These are phyloP conservation scores for Callipepla californica DNA, from an alignment of 2,113 vertebrate species.

Conservation along the genomic window DNA sequence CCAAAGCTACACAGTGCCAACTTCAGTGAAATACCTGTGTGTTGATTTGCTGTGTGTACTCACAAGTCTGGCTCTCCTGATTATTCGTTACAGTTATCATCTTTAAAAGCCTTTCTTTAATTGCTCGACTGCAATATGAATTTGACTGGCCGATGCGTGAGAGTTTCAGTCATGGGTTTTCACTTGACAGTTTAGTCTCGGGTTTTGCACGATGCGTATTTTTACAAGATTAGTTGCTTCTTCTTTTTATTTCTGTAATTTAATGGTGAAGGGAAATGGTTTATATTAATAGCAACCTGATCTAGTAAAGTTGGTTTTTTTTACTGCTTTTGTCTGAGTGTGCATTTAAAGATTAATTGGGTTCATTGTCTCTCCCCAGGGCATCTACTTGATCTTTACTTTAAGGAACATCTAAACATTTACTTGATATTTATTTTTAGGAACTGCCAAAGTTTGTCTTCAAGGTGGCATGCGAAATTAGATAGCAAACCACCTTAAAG, in stretches of 20 bases:
- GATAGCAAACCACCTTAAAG: background rate
- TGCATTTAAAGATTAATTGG: background rate
- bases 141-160: background rate
- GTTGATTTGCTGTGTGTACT: background rate
- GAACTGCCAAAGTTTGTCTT: background rate
- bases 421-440: background rate
- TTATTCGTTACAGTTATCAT: background rate
- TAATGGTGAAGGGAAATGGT: slow-evolving; percentile 3
- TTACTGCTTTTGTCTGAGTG: background rate
- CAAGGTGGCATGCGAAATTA: background rate
- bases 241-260: slow-evolving; percentile 50
- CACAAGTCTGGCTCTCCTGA: background rate
- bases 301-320: background rate
- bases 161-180: background rate
- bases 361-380: background rate
- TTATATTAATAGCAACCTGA: background rate
- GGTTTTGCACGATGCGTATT: background rate
- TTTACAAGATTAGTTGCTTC: slow-evolving; percentile 25
- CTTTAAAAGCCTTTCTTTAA: background rate
- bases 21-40: slow-evolving; percentile 15
- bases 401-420: slow-evolving; percentile 28
- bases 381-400: background rate
- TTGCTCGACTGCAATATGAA: background rate
- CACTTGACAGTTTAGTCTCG: background rate
- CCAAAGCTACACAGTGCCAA: background rate